These are phyloP conservation scores for Gorsachius magnificus DNA, from an alignment of 2,797 vertebrate species.

Conservation along the genomic window DNA sequence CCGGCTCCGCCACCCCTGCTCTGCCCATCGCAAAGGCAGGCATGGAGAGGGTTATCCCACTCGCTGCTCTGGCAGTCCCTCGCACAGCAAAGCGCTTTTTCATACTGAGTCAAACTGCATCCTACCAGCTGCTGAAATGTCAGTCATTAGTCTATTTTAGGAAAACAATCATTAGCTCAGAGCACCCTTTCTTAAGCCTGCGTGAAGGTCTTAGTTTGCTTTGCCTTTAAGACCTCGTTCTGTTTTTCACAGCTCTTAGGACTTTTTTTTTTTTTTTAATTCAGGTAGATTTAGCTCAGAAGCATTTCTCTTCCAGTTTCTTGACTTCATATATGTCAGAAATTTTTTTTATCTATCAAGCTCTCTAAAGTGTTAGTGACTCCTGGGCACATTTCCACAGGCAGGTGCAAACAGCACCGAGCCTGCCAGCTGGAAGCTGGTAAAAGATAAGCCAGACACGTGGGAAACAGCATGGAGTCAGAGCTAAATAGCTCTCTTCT, in stretches of 20 bases:
- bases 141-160: not conserved
- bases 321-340: not conserved
- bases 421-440: not conserved
- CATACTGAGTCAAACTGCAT: not conserved
- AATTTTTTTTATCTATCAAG: not conserved
- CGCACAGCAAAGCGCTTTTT: not conserved
- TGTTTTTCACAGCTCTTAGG: not conserved
- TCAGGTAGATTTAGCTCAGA: not conserved
- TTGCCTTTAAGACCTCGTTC: not conserved
- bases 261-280: not conserved
- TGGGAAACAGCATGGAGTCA: not conserved
- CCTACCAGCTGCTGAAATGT: not conserved
- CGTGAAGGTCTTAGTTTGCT: not conserved
- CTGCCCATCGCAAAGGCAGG: not conserved
- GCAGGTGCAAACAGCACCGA: not conserved
- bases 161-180: not conserved
- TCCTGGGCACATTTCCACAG: not conserved
- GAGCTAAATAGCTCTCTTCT: not conserved
- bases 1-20: rapidly evolving
- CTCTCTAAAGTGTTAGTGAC: not conserved
- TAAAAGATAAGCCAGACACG: not conserved
- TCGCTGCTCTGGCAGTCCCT: not conserved
- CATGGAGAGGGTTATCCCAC: not conserved
- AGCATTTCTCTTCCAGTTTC: not conserved
- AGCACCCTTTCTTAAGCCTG: not conserved